These are phyloP conservation scores for Linurgus olivaceus DNA, from an alignment of 2,797 vertebrate species.

Conservation along the genomic window DNA sequence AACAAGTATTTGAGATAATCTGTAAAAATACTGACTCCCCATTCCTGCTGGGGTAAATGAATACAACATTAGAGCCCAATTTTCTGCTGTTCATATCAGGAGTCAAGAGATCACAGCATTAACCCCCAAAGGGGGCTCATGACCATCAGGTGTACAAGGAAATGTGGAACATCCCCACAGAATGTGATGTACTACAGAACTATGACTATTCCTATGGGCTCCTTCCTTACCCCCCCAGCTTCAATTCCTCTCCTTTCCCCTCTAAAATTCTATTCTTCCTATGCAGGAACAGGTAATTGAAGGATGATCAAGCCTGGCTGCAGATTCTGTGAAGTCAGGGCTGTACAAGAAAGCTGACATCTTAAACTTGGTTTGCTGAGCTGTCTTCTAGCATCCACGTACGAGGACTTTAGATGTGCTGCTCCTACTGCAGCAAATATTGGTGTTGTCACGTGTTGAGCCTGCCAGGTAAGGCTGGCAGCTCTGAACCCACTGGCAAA, in stretches of 20 bases:
- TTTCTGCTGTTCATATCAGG: neutral
- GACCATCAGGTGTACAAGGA: neutral
- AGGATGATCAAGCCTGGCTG: neutral
- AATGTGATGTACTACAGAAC: accelerated
- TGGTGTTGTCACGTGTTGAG: neutral
- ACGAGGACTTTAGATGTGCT: accelerated
- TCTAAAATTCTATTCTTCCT: neutral
- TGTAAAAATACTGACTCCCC: neutral
- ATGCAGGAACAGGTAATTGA: neutral
- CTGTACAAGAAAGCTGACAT: neutral
- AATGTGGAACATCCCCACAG: neutral
- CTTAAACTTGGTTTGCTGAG: neutral
- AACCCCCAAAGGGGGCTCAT: neutral
- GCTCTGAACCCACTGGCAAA: neutral
- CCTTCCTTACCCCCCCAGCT: neutral
- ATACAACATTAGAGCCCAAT: neutral
- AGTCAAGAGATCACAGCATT: neutral
- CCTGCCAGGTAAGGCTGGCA: neutral
- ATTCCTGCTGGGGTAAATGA: neutral
- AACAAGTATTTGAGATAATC: neutral
- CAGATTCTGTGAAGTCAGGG: neutral
- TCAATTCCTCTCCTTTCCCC: neutral
- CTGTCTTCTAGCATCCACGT: accelerated
- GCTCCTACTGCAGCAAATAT: neutral
- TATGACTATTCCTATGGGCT: neutral